Evolutionary conservation across 2,888 invertebrate genomes (phyloP).

Genomic region (Perizoma flavofasciatum): DNA sequence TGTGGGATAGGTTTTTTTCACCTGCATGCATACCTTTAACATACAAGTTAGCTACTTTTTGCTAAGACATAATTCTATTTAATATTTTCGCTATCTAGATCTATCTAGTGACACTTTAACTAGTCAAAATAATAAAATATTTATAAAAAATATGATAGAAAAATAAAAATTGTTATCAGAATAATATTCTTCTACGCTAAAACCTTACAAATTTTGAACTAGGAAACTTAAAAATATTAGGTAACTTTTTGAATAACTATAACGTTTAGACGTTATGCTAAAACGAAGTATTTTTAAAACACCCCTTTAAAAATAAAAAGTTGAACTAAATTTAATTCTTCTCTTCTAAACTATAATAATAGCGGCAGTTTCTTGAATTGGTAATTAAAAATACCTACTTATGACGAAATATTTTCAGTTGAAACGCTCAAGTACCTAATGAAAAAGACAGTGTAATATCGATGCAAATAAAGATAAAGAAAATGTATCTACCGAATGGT

Average conservation of each 20-base stretch:
- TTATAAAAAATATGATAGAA: slow-evolving; percentile 54
- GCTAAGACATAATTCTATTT: slow-evolving; percentile 64
- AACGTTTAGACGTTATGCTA: slow-evolving; percentile 63
- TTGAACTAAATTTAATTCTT: slow-evolving; percentile 4
- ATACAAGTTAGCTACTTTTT: slow-evolving; percentile 58
- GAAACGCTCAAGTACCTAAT: background rate
- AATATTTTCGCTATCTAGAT: slow-evolving; percentile 72
- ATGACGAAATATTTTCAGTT: slow-evolving; percentile 1
- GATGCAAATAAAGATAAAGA: background rate
- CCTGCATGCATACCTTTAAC: slow-evolving; percentile 55
- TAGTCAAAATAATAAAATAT: slow-evolving; percentile 63
- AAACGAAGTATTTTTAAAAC: slow-evolving; percentile 10
- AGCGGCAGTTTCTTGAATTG: slow-evolving; percentile 6
- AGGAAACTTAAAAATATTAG: slow-evolving; percentile 70
- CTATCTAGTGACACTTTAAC: slow-evolving; percentile 69
- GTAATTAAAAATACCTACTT: background rate
- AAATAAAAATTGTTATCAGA: slow-evolving; percentile 74
- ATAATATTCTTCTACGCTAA: slow-evolving; percentile 82
- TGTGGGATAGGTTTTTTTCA: slow-evolving; percentile 51
- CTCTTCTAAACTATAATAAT: slow-evolving; percentile 7
- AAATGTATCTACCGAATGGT: too few species aligned
- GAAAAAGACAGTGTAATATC: slow-evolving; percentile 1
- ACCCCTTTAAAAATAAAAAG: slow-evolving; percentile 10
- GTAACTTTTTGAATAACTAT: slow-evolving; percentile 56
- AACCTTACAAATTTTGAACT: slow-evolving; percentile 73